Conservation (phyloP, 2,888 invertebrate species). For the Ryuthela nishihirai region DNA sequence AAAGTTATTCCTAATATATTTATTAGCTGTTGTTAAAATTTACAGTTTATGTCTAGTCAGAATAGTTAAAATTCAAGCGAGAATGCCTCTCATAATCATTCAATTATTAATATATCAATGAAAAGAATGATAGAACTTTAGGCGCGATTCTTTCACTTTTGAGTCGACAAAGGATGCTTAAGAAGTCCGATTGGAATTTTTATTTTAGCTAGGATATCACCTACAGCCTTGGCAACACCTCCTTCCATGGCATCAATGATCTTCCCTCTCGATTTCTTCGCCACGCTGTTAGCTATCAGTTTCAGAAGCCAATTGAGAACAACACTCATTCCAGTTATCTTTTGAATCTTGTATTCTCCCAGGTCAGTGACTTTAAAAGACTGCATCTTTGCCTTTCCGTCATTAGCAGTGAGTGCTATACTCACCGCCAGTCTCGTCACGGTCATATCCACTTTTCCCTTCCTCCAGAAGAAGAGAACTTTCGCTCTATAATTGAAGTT, state of each 20-base stretch:
- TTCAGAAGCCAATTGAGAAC: slow-evolving; percentile 1
- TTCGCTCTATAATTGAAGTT: background rate
- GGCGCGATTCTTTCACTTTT: no score
- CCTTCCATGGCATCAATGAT: background rate
- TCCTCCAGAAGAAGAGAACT: slow-evolving; percentile 4
- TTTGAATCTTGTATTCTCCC: background rate
- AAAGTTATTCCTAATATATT: no score
- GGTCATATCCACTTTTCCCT: background rate
- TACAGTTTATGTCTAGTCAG: no score
- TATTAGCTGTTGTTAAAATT: no score
- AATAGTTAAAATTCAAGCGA: no score
- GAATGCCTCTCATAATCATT: no score
- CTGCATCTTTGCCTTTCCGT: background rate
- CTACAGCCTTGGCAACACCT: background rate
- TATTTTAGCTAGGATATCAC: background rate
- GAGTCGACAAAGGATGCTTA: no score
- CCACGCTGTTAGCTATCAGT: slow-evolving; percentile 2
- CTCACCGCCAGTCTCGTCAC: background rate
- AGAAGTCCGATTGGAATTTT: slow-evolving; percentile 4
- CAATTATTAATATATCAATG: no score
- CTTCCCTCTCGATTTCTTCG: background rate
- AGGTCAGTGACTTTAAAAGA: background rate
- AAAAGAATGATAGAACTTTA: no score
- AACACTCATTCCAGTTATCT: background rate
- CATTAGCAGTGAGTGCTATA: background rate